Percentiles rank a stretch among this genome's conserved stretches.
Conservation (phyloP, 53 echinoderm and acorn worm genomes). For the Apostichopus leukothele region DNA sequence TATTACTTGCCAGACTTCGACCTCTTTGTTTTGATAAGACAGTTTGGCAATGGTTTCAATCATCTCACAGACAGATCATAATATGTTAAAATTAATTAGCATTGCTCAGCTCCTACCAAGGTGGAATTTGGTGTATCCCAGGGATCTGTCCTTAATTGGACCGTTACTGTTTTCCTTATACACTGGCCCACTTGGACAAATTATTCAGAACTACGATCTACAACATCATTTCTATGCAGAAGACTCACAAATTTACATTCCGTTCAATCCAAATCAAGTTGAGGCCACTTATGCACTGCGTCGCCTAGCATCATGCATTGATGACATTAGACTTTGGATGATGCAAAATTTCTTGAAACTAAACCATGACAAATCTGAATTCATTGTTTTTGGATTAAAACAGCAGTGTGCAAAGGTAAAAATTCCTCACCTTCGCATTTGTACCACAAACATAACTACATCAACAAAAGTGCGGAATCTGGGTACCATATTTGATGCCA, state of each 20-base stretch:
- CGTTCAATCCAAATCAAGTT: constrained; percentile 10
- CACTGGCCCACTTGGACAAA: constrained; percentile 4
- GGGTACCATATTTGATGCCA: constrained; percentile 15
- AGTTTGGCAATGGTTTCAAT: background rate
- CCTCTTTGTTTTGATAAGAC: background rate
- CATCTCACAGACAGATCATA: background rate
- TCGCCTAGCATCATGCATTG: constrained; percentile 12
- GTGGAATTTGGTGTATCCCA: background rate
- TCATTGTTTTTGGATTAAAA: constrained; percentile 21
- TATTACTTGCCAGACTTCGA: background rate
- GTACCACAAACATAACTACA: background rate
- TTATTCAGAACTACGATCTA: constrained; percentile 2
- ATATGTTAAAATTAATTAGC: background rate
- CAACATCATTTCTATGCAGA: constrained; percentile 33
- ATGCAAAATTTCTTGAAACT: background rate
- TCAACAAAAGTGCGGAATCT: constrained; percentile 1
- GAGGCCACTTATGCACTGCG: background rate
- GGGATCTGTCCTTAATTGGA: background rate
- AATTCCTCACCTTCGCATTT: constrained; percentile 1
- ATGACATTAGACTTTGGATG: constrained; percentile 37
- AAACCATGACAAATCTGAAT: constrained; percentile 10
- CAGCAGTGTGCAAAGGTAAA: background rate
- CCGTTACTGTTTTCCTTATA: background rate
- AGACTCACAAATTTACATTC: constrained; percentile 5
- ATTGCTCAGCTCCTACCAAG: background rate